A percentile compares a stretch with the other conserved stretches of the same genome.
Conservation (phyloP, 2,888 invertebrate genomes). For the Allolobophora icterica region DNA sequence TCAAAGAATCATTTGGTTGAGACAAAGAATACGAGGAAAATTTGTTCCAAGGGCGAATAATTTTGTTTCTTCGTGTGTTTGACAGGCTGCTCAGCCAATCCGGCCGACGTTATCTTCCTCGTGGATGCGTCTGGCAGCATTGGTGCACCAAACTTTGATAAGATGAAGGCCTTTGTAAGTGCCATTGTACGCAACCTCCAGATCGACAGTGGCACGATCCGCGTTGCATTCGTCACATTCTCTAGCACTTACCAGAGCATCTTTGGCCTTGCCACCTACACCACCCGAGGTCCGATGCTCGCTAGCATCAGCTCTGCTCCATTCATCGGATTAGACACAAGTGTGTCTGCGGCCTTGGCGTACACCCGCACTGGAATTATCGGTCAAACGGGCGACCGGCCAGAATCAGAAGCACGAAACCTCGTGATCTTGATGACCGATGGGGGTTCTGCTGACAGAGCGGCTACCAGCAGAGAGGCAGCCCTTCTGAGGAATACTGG, state of each 20-base stretch:
- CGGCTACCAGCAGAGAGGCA: neutral
- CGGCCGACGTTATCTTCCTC: conserved; percentile 28
- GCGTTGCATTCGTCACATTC: conserved; percentile 7
- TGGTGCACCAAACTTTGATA: conserved; percentile 25
- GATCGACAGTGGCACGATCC: conserved; percentile 18
- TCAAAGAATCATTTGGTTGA: neutral
- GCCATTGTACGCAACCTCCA: conserved; percentile 19
- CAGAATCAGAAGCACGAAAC: neutral
- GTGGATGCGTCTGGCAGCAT: conserved; percentile 35
- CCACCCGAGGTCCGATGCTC: conserved; percentile 6
- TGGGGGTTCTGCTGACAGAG: conserved; percentile 30
- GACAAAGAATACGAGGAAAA: neutral
- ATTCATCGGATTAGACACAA: neutral
- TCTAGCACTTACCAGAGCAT: neutral
- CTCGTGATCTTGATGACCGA: conserved; percentile 27
- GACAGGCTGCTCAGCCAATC: neutral
- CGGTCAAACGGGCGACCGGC: neutral
- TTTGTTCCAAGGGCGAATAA: neutral
- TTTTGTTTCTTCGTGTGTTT: neutral
- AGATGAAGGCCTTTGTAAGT: neutral
- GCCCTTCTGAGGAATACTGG: conserved; percentile 11
- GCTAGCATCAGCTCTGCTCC: conserved; percentile 8
- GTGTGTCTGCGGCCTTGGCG: neutral
- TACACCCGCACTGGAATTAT: neutral
- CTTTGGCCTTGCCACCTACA: conserved; percentile 29